Percentiles rank a stretch among this genome's conserved stretches.
These are phyloP conservation scores for Nomada ferruginata DNA, from an alignment of 2,888 invertebrate genomes.

Conservation along the genomic window DNA sequence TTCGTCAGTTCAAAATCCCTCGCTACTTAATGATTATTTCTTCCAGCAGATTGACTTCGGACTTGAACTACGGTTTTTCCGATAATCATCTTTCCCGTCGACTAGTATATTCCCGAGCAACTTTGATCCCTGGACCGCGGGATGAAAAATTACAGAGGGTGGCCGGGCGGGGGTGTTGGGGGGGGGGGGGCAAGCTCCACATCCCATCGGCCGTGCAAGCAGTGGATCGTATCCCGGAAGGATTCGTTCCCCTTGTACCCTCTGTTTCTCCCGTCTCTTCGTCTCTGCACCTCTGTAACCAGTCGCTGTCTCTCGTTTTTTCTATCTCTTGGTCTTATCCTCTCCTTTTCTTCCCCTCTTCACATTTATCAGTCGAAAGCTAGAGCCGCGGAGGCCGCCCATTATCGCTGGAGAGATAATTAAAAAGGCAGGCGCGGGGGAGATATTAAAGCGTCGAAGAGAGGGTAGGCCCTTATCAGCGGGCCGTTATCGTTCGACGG, in stretches of 20 bases:
- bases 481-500: constrained; percentile 78
- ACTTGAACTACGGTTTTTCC: constrained; percentile 7
- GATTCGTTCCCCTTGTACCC: constrained; percentile 51
- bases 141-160: background rate
- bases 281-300: constrained; percentile 5
- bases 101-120: constrained; percentile 29
- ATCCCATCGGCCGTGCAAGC: constrained; percentile 20
- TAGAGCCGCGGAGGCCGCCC: constrained; percentile 73
- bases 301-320: constrained; percentile 26
- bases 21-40: background rate
- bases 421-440: constrained; percentile 78
- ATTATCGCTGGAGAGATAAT: constrained; percentile 80
- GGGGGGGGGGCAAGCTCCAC: background rate
- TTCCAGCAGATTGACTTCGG: constrained; percentile 14
- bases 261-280: constrained; percentile 3
- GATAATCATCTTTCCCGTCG: constrained; percentile 45
- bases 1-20: background rate
- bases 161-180: too few species aligned
- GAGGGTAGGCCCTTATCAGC: constrained; percentile 78
- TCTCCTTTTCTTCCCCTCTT: constrained; percentile 55
- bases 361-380: constrained; percentile 76
- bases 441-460: constrained; percentile 74
- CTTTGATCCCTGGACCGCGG: constrained; percentile 19
- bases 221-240: constrained; percentile 52
- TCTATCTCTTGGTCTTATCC: constrained; percentile 6